Base-by-base conservation (phyloP, 2,113 vertebrate genomes). In the Cygnus buccinator region DNA sequence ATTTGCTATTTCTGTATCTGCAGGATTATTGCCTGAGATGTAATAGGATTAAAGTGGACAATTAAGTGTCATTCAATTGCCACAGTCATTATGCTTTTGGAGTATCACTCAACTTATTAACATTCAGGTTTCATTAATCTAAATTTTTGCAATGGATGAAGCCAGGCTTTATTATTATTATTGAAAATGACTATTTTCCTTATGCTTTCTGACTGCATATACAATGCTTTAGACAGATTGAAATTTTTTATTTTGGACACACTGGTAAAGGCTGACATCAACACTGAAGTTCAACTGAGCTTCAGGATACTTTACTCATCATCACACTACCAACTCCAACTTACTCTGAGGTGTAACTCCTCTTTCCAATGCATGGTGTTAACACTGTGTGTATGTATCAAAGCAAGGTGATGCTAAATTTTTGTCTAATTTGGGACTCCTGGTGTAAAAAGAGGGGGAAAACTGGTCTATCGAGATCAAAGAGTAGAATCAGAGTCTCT, bases 111-210 rank as follows among this genome's bases (percentile, higher is more conserved):
- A 76, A 77, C 29, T 10, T 84, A 71, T 89, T 93, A 97, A 81
- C 70, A 81, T 72, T 52, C 46, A 48, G 33, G 61, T 48, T 88
- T 90, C 90, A 90, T 82, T 54, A 97, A 91, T 93, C 33, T 84
- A 90, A 91, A 71, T n/a, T 77, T 96, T 88, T 92, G 7, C 89
- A 87, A 95, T 80, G 41, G 66, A 39, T 91, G 12, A 93, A 87
- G 50, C 19, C 61, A 95, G 54, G 5, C 58, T 29, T 61, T 96
- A 82, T 33, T 93, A 91, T 22, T 92, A 61, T 92, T 68, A 91
- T 78, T 93, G 77, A 46, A 93, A 91, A 84, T 84, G 1, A 63
- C 54, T 71, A 48, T 87, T 55, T 77, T 80, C 81, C 25, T 92
- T 92, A 65, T 57, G 52, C 9, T 35, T 94, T 91, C 59, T 46